phyloP scores from a whole-genome alignment of 2,888 invertebrate species.

The Drosophila ustulata region DNA sequence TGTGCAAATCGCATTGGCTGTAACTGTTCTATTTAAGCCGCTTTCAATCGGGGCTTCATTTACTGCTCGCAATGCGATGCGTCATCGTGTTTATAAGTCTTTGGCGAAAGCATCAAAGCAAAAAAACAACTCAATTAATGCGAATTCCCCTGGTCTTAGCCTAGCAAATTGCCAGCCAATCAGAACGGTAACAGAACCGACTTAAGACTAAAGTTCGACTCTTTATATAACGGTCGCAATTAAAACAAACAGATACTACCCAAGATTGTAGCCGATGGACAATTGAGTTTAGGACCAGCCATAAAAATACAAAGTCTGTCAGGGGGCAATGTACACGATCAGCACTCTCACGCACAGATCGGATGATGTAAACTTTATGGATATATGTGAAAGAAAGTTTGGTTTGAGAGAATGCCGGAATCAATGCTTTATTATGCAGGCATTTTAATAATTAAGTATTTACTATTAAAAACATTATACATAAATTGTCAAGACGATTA shows the following conservation, averaged over 20 bases:
- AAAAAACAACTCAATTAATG: slow-evolving; percentile 41
- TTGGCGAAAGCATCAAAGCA: not conserved
- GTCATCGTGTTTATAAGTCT: slow-evolving; percentile 26
- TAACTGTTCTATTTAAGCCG: slow-evolving; percentile 46
- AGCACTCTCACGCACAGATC: not conserved
- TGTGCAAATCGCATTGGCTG: slow-evolving; percentile 42
- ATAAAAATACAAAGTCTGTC: slow-evolving; percentile 19
- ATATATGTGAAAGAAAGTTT: slow-evolving; percentile 11
- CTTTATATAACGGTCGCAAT: slow-evolving; percentile 51
- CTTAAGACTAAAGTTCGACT: slow-evolving; percentile 31
- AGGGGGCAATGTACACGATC: slow-evolving; percentile 45
- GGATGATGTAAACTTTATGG: slow-evolving; percentile 38
- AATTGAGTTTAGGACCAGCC: slow-evolving; percentile 25
- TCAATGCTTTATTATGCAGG: slow-evolving; percentile 1
- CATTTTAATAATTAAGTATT: not conserved
- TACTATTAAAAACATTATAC: not conserved
- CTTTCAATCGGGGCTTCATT: slow-evolving; percentile 34
- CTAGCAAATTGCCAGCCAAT: slow-evolving; percentile 40
- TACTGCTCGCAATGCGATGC: slow-evolving; percentile 32
- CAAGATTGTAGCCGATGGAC: slow-evolving; percentile 4
- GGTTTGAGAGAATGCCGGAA: not conserved
- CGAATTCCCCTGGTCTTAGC: slow-evolving; percentile 22
- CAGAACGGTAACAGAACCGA: slow-evolving; percentile 53
- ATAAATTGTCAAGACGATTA: not conserved
- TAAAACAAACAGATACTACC: slow-evolving; percentile 36